These are phyloP conservation scores for Nomada hirtipes DNA, from an alignment of 2,888 invertebrate genomes.

Conservation along the genomic window DNA sequence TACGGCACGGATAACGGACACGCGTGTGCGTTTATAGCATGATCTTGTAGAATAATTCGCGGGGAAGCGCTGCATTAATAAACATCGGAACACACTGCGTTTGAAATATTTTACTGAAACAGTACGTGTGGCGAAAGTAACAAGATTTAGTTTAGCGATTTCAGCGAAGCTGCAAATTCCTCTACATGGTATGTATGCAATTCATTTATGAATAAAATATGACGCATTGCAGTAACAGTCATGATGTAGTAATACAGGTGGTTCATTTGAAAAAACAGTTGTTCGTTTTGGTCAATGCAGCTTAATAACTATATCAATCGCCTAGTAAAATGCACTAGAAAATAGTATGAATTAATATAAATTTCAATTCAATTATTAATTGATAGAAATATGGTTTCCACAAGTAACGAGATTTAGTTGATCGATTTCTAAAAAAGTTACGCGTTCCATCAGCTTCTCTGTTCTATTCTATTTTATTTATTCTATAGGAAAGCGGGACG, in stretches of 20 bases:
- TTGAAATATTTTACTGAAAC: neutral
- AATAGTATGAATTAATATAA: too few species aligned
- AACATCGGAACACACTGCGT: neutral
- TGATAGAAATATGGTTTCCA: neutral
- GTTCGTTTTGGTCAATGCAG: too few species aligned
- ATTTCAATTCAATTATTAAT: too few species aligned
- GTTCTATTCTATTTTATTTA: neutral
- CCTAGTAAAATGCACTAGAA: too few species aligned
- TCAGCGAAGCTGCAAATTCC: neutral
- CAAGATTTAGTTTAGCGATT: neutral
- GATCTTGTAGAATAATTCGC: slow-evolving; percentile 5
- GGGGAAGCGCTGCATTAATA: neutral
- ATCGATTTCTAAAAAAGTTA: slow-evolving; percentile 1
- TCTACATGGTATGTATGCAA: too few species aligned
- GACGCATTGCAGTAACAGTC: too few species aligned
- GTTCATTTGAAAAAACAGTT: too few species aligned
- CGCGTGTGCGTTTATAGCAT: neutral
- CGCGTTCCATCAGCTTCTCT: neutral
- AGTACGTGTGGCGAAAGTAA: neutral
- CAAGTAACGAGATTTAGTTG: slow-evolving; percentile 2
- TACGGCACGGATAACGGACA: slow-evolving; percentile 12
- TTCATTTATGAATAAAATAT: too few species aligned
- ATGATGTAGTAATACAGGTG: too few species aligned
- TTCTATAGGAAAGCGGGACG: slow-evolving; percentile 6
- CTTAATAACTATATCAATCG: too few species aligned